These are phyloP conservation scores for Ischnura elegans DNA, from an alignment of 2,888 invertebrate genomes.

Conservation along the genomic window DNA sequence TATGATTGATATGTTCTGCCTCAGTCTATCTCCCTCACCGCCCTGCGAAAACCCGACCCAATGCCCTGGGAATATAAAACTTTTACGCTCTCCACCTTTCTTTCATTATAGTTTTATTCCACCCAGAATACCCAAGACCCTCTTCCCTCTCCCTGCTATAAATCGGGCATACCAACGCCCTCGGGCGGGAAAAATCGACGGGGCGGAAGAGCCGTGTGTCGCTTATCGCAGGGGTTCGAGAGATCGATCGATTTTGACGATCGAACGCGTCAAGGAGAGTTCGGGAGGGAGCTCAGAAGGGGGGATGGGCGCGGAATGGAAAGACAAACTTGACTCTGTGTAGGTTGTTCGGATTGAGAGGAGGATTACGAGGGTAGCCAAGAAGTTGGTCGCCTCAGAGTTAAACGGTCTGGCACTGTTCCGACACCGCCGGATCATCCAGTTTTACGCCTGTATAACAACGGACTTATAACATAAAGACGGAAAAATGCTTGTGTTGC, in stretches of 20 bases:
- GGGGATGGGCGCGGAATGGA: background rate
- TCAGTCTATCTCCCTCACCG: background rate
- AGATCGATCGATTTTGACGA: background rate
- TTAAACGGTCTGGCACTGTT: background rate
- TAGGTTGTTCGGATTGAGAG: background rate
- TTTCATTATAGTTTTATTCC: conserved; percentile 2
- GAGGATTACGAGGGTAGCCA: background rate
- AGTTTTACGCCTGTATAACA: no score
- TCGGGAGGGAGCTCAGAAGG: background rate
- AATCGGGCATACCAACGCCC: background rate
- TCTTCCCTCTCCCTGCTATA: background rate
- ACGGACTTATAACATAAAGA: no score
- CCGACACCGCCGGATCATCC: background rate
- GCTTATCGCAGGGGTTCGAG: background rate
- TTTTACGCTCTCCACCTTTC: background rate
- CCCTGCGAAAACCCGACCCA: background rate
- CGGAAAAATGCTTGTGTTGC: no score
- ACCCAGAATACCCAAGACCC: background rate
- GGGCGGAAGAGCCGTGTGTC: background rate
- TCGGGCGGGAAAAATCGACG: background rate
- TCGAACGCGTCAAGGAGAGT: background rate
- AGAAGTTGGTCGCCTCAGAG: background rate
- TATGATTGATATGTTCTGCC: conserved; percentile 32
- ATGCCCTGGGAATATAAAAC: background rate
- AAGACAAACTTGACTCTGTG: background rate